These are phyloP conservation scores for Rhamphomyia laevipes DNA, from an alignment of 2,888 invertebrate genomes.

Conservation along the genomic window DNA sequence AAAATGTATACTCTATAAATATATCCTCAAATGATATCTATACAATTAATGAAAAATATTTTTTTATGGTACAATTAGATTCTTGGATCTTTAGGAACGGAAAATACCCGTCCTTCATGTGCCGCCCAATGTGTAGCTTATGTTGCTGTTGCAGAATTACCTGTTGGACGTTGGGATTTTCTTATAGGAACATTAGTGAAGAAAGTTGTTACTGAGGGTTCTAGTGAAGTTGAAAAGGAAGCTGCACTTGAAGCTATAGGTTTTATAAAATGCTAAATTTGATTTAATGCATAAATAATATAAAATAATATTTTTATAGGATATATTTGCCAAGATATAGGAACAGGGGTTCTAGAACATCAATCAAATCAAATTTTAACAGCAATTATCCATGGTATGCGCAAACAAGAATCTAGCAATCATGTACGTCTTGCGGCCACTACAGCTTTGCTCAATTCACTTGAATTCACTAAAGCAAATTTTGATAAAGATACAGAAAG, in stretches of 20 bases:
- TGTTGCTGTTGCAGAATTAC: constrained; percentile 93
- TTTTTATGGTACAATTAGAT: constrained; percentile 46
- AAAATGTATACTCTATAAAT: constrained; percentile 55
- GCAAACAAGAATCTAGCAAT: constrained; percentile 82
- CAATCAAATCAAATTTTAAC: constrained; percentile 96
- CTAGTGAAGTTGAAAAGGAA: constrained; percentile 91
- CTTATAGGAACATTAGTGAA: constrained; percentile 76
- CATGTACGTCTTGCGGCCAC: constrained; percentile 95
- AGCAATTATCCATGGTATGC: constrained; percentile 98
- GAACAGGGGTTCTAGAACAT: constrained; percentile 79
- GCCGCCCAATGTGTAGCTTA: constrained; percentile 99
- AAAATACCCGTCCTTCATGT: constrained; percentile 87
- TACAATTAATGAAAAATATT: not conserved
- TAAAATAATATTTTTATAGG: constrained; percentile 3
- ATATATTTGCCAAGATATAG: constrained; percentile 97
- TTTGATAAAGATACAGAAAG: constrained; percentile 96
- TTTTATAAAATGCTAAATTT: constrained; percentile 18
- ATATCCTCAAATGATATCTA: not conserved
- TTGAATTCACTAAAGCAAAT: constrained; percentile 97
- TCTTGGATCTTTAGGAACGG: constrained; percentile 87
- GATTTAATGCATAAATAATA: not conserved
- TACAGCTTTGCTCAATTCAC: constrained; percentile 88
- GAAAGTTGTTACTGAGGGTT: constrained; percentile 77
- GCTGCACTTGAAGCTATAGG: constrained; percentile 96
- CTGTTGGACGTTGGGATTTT: constrained; percentile 84